phyloP scores from a whole-genome alignment of 2,797 vertebrate genomes.

The Lateolabrax maculatus region DNA sequence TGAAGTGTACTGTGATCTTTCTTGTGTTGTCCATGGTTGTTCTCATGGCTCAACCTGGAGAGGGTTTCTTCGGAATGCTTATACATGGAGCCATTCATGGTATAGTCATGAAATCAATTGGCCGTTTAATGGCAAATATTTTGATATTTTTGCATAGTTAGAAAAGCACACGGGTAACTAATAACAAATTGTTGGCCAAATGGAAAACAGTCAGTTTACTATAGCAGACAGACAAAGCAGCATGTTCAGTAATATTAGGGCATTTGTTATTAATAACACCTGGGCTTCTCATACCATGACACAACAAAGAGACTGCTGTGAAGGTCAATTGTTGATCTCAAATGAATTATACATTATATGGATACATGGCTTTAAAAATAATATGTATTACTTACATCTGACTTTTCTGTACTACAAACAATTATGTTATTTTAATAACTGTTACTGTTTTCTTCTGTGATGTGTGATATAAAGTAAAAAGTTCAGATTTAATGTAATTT shows the following conservation, averaged over 20 bases:
- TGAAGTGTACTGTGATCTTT: neutral
- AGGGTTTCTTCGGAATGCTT: neutral
- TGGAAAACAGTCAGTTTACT: too few relatives aligned
- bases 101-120: neutral
- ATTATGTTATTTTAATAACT: neutral
- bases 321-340: too few relatives aligned
- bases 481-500: neutral
- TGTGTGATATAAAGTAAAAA: neutral
- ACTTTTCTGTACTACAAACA: neutral
- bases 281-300: too few relatives aligned
- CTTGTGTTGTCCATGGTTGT: neutral
- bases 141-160: neutral
- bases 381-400: neutral
- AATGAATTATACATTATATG: too few relatives aligned
- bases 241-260: too few relatives aligned
- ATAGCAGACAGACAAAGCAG: too few relatives aligned
- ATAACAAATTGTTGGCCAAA: neutral
- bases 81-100: neutral
- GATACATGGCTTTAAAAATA: too few relatives aligned
- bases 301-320: too few relatives aligned
- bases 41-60: conserved; percentile 8
- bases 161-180: neutral
- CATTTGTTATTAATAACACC: too few relatives aligned
- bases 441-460: neutral
- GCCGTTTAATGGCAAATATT: neutral